phyloP scores from a whole-genome alignment of 2,113 vertebrate species.

The Cheilinus undulatus region DNA sequence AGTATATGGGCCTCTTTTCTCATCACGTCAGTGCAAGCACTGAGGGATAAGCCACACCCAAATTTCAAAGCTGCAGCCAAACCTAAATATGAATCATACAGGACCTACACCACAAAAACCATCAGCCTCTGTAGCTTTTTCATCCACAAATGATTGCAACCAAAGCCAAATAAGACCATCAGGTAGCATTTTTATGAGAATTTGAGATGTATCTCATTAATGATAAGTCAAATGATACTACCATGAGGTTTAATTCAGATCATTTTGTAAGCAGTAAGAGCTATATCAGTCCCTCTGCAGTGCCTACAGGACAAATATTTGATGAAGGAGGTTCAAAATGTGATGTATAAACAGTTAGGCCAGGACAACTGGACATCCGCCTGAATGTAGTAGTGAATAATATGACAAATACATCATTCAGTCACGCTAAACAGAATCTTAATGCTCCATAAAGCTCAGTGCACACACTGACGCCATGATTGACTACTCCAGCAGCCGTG shows the following conservation, averaged over 20 bases:
- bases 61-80: constrained; percentile 41
- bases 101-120: constrained; percentile 27
- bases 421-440: background rate
- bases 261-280: background rate
- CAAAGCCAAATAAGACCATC: background rate
- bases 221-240: background rate
- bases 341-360: background rate
- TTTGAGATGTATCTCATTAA: background rate
- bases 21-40: background rate
- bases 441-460: constrained; percentile 1
- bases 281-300: constrained; percentile 42
- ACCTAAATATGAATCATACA: constrained; percentile 49
- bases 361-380: constrained; percentile 24
- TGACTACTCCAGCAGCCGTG: background rate
- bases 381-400: constrained; percentile 1
- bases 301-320: constrained; percentile 79
- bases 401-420: constrained; percentile 11
- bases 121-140: background rate
- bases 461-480: background rate
- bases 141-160: background rate
- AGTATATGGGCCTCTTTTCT: background rate
- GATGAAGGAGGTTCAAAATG: constrained; percentile 61
- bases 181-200: background rate
- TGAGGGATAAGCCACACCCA: constrained; percentile 57
- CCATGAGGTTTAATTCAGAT: constrained; percentile 24